Evolutionary conservation across 1,140 invertebrate species (phyloP), one percentile per base, ranked within the genome.

Genomic region (Bradynema listronoti): DNA sequence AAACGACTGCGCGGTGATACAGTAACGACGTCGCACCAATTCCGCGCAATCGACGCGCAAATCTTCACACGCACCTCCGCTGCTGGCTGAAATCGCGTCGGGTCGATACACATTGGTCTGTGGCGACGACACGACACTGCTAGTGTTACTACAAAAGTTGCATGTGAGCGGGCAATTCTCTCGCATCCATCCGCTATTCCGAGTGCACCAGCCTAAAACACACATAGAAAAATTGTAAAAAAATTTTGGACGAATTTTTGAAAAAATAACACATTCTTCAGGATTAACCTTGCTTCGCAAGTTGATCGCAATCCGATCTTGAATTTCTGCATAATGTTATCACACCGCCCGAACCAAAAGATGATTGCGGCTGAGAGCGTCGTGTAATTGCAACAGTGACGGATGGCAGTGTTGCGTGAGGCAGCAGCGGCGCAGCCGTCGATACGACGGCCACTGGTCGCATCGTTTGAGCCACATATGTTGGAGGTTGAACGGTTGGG

Each of bases 21-120:
- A 76, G 33, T 75, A 75, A 25, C 74, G 77, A 27, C 60, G 58
- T 53, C 60, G 58, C 29, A 69, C 71, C 30, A 77, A 55, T 47
- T 65, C 74, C 57, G 73, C 75, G 73, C 69, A 72, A 78, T 82
- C 65, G 58, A 75, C 63, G 71, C 78, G 67, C 76, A 83, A 1
- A 80, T 78, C 68, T 78, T 80, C 56, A 68, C 5, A 46, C 30
- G 4, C 33, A 36, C 14, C 14, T 60, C 32, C 42, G 7, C 39
- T 41, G 32, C 56, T 60, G 41, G 36, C 30, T n/a, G 14, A 19
- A 55, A n/a, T n/a, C 9, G 54, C 34, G 16, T 50, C 47, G n/a
- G 34, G 33, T 49, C n/a, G n/a, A 14, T 32, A 33, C 14, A 47
- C 42, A 41, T 34, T 61, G 22, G 42, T 43, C n/a, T 32, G n/a